A percentile compares a stretch with the other conserved stretches of the same genome.
phyloP scores from a whole-genome alignment of 2,797 vertebrate genomes.

The Botia kubotai region DNA sequence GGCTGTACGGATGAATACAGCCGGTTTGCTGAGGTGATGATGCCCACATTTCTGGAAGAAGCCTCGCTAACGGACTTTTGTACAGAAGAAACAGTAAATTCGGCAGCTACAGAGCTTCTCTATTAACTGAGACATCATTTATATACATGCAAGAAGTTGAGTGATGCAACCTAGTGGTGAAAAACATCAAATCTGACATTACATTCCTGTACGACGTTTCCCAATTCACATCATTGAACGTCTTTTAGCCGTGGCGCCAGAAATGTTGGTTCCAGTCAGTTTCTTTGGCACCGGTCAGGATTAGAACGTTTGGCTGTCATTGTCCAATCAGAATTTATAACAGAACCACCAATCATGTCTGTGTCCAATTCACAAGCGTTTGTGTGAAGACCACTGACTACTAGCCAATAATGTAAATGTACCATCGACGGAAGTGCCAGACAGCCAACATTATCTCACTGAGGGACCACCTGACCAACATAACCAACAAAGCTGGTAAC shows the following conservation, averaged over 20 bases:
- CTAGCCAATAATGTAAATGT: neutral
- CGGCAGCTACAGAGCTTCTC: conserved; percentile 14
- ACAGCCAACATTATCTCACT: neutral
- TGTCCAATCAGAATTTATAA: neutral
- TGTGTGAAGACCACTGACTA: neutral
- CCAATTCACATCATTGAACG: conserved; percentile 14
- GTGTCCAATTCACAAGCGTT: too few relatives aligned
- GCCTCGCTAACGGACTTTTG: neutral
- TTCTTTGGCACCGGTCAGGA: conserved; percentile 24
- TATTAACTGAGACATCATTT: neutral
- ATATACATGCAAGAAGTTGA: conserved; percentile 65
- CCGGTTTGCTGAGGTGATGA: too few relatives aligned
- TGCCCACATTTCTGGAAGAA: conserved; percentile 14
- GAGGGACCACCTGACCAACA: conserved; percentile 8
- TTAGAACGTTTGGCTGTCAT: neutral
- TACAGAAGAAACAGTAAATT: conserved; percentile 28
- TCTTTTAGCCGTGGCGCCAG: conserved; percentile 14
- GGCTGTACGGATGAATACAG: conserved; percentile 18
- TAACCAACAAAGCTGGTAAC: conserved; percentile 26
- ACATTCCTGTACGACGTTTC: conserved; percentile 72
- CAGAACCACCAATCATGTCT: neutral
- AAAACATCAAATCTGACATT: conserved; percentile 60
- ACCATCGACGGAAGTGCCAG: neutral
- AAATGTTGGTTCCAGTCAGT: conserved; percentile 9
- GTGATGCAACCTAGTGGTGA: conserved; percentile 68